Evolutionary conservation across 2,888 invertebrate species (phyloP), one percentile per base, ranked within the genome.

Genomic region (Meiosimyza decipiens): DNA sequence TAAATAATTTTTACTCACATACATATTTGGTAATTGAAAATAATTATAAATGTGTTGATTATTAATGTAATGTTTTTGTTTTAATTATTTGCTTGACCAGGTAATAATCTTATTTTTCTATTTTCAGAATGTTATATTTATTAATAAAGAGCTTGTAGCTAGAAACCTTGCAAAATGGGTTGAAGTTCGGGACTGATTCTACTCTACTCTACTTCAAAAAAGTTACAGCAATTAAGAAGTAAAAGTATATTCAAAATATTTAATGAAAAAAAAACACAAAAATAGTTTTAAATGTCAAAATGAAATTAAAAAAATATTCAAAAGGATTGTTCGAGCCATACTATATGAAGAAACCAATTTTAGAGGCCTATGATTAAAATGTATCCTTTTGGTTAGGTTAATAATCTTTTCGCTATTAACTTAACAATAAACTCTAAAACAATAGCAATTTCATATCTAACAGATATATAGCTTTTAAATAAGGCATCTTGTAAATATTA

Each of bases 121-220:
- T 74, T 89, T 90, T 73, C 90, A 91, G 89, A 91, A 95, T 91
- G 91, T 94, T 80, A 90, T 95, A 88, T 93, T 94, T 87, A 91
- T 97, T 80, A 96, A 97, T 87, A 91, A 94, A 83, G 95, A 95
- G 88, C 89, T 97, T 82, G 94, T 95, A 80, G 93, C 93, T 80
- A 91, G 93, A 86, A 95, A 95, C 71, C 91, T 92, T 82, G 96
- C 95, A 68, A 92, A 92, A 83, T 94, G 94, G 92, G 86, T 91
- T 76, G 87, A 87, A 77, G 78, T 83, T 76, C 78, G 77, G 79
- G 83, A 85, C 80, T 86, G 86, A 85, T 80, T 80, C 71, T 22
- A 22, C 22, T 78, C 71, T 76, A 77, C 77, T 77, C 74, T 67
- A 22, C 75, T 73, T 77, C 77, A 80, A 76, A 78, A 77, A 71